Evolutionary conservation across 53 echinoderm and acorn worm species (phyloP), one percentile per base, ranked within the genome.

Genomic region (Luidia sarsii): DNA sequence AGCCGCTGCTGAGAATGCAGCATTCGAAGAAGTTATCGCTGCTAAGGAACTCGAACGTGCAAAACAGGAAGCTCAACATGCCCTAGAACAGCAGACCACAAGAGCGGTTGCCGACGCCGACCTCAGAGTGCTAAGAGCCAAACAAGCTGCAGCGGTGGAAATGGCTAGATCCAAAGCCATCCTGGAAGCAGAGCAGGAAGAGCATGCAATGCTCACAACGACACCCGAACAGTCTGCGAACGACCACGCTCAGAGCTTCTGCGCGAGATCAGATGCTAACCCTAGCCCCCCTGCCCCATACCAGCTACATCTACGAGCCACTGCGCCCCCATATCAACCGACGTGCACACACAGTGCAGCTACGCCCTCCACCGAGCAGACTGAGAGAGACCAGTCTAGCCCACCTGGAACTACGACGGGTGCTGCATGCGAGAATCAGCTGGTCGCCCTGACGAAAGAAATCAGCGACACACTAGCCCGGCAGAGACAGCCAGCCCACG

Each of bases 401-500:
- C 46, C 8, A 46, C 15, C 46, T 8, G 8, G 15, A 15, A 8
- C 46, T 15, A 46, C 8, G 46, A 46, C 8, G 46, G 46, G 15
- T 8, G 15, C 46, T 46, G 46, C 31, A 51, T 31, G 3, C 54
- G 71, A 49, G 15, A 4, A 34, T 7, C 67, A 67, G 13, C 67
- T 41, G 24, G 24, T 67, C 38, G 23, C 9, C n/a, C 67, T 41
- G 41, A 38, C 38, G 75, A 52, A 30, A n/a, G 32, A 28, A n/a
- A 75, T 79, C 6, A 67, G 64, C 16, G 55, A 85, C 38, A 63
- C 66, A 27, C 39, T 85, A 2, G 75, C 75, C 20, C 65, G 50
- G 4, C 85, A 85, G 23, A 5, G 75, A 50, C 75, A 85, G 31
- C 85, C 85, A 15, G 33, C 73, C 39, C 85, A 85, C 7, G 75